Evolutionary conservation across 2,797 vertebrate species (phyloP), one percentile per base, ranked within the genome.

Genomic region (Sebastes oblongus): DNA sequence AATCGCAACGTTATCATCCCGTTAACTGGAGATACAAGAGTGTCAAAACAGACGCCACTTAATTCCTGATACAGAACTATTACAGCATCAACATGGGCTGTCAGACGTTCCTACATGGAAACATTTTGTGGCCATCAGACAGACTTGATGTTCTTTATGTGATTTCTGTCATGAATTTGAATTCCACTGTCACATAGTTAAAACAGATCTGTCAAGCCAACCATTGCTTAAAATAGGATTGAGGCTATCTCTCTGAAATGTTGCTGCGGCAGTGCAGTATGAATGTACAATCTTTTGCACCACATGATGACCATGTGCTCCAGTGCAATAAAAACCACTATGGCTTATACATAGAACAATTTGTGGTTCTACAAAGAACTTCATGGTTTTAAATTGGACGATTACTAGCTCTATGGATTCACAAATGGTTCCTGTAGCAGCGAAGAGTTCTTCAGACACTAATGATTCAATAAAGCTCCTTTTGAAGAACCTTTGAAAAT

Each of bases 201-300:
- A 75, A 60, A 54, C 73, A 84, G 60, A 81, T 68, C 72, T 65
- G 60, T 61, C 58, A 77, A 76, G 80, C 64, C 20, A 72, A 56
- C 46, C 50, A 50, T 71, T 52, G 66, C 86, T 77, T 82, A 81
- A 86, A 91, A 89, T 75, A 89, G 84, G 66, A 82, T 61, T 78
- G 79, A 84, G 29, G 14, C 66, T 7, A 75, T 84, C 75, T 85
- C 46, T 78, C 25, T 82, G 78, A 88, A 87, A 88, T 77, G 79
- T 72, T 79, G 27, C 61, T 67, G 73, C 50, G 72, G 79, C 80
- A 86, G 83, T 75, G 60, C 70, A 50, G 55, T 66, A 84, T 77
- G 84, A 82, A 80, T 58, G 80, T 75, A 70, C 64, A 81, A 77
- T 74, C 77, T 73, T 82, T 80, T 66, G 77, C 74, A 75, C 78